Base-by-base conservation (phyloP, 2,113 vertebrate species). In the Clarias magur region DNA sequence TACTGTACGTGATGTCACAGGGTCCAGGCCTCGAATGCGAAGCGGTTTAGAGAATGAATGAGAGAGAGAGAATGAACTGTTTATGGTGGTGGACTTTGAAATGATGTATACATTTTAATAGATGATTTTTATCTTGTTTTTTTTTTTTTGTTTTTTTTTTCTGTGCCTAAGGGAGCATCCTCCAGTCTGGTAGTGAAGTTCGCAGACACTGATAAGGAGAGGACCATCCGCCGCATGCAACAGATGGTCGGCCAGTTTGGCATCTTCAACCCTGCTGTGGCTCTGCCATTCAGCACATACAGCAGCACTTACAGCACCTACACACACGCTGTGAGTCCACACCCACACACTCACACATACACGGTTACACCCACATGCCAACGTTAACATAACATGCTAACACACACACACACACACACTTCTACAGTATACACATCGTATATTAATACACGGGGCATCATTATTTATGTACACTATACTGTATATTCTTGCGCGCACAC, bases 111-210 rank as follows among this genome's bases (percentile, higher is more conserved):
- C 27, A 34, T 70, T 30, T 70, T 12, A 16, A 15, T 6, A 16
- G 48, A 27, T n/a, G 48, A 56, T 62, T 11, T 60, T 60, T 80
- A 38, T 38, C 17, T 7, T 17, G 30, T 23, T 60, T 3, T 42
- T 5, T 3, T 25, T 12, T 63, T 25, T n/a, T 19, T 48, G 12
- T 34, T 57, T 34, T 73, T 19, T 85, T 0, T 80, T 23, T 84
- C 59, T 89, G 59, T 85, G 4, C 75, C 42, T 34, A 75, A 91
- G 90, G 90, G 90, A 59, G 90, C 90, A 56, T 91, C 96, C 0
- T 97, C 96, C 91, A 97, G 96, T 92, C 93, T 96, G 30, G 96
- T 97, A 87, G 96, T 96, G 90, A 97, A 97, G 92, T 95, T 96
- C 88, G 96, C 96, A 0, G 96, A 97, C 91, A 96, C 96, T 0